Base-by-base conservation (phyloP, 2,797 vertebrate genomes). In the Periophthalmus magnuspinnatus region DNA sequence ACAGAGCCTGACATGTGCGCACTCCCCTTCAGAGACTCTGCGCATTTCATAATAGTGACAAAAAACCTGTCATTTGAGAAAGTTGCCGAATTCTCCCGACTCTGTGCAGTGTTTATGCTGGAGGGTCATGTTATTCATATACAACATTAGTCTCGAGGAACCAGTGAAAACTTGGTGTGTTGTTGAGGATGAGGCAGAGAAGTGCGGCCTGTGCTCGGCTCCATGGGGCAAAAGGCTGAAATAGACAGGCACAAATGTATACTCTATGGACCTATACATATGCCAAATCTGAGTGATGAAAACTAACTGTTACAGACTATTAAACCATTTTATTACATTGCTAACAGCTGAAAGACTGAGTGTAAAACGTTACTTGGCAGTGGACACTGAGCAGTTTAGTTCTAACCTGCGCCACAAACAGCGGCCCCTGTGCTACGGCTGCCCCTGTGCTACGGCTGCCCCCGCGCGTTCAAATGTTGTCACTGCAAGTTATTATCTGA, bases 381-480 rank as follows among this genome's bases (percentile, higher is more conserved):
- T 14, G 2, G 38, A 0, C 5, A 1, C 16, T 8, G 21, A n/a
- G 16, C 19, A n/a, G 48, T 48, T 48, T 6, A 50, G 6, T n/a
- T 14, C 16, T 38, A 0, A 67, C 52, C n/a, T 55, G 58, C 76
- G 71, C 68, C 76, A 36, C 76, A 77, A 41, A 68, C n/a, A n/a
- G n/a, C n/a, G n/a, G n/a, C n/a, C n/a, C n/a, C n/a, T n/a, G n/a
- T n/a, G 80, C 83, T 54, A 9, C 9, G 52, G 17, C 55, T 89
- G 90, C 91, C 91, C 81, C 85, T 2, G 28, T 78, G 80, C 83
- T 54, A 9, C n/a, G 50, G 16, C 55, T 89, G 90, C 91, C 91
- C 81, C 84, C 2, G 32, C 78, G 89, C 91, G 93, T 78, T 83
- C 77, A 82, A 33, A 33, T 2, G 0, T 5, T 10, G 63, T 60